Evolutionary conservation across 2,888 invertebrate genomes (phyloP), one percentile per base, ranked within the genome.

Genomic region (Pristionchus entomophagus): DNA sequence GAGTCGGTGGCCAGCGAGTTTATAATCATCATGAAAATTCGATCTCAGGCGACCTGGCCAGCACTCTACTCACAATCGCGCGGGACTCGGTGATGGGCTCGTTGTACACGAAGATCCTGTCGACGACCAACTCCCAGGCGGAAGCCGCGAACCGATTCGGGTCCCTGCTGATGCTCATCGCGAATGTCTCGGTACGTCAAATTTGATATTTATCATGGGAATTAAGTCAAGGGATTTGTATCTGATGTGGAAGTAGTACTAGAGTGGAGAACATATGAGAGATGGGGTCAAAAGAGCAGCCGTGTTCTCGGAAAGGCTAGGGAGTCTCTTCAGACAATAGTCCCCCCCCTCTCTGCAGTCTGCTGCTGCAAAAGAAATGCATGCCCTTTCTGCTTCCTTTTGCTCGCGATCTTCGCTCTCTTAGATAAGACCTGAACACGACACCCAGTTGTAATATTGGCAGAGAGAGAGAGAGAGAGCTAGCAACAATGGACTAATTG

Each of bases 11-110:
- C n/a, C n/a, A n/a, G n/a, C n/a, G n/a, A n/a, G n/a, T n/a, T 56
- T 56, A 56, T 14, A 17, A 56, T 22, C 19, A 22, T 56, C 19
- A 22, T 56, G 26, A 41, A 77, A 69, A n/a, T n/a, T n/a, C n/a
- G 2, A n/a, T 62, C n/a, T 38, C 49, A 84, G 83, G 83, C 26
- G 83, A 84, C 0, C 84, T 84, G 29, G 88, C 89, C 26, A 80
- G 87, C 1, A 82, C 86, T n/a, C 78, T 88, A 38, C 86, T 91
- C 41, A 80, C 83, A 59, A 87, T 87, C 26, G 90, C 91, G 0
- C 85, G 92, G 17, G 92, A 92, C 84, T 90, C 90, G 2, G 92
- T 92, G 38, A 92, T 92, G 86, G 90, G 90, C 80, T 91, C 92
- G 3, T 88, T 92, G 19, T 92, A 90, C 87, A 85, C 89, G 12